Base-by-base conservation (phyloP, 2,888 invertebrate genomes). In the Diarsia brunnea region DNA sequence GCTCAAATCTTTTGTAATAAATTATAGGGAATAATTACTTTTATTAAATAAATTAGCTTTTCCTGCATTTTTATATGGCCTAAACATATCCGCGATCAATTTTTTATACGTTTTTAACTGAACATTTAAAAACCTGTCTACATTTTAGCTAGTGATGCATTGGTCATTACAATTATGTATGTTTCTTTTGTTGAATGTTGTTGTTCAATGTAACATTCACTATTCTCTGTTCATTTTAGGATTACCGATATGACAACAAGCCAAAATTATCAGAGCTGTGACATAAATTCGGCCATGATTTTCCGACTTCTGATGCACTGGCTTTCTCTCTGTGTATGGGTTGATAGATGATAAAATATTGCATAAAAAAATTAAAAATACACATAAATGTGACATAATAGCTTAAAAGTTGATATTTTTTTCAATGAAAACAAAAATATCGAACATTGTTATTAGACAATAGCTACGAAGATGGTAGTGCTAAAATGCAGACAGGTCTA, bases 1-100 rank as follows among this genome's bases (percentile, higher is more conserved):
- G 84, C 88, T 86, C 87, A 88, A 86, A 19, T 80, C 68, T 66
- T 79, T 75, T 78, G 66, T 7, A 81, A 75, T 51, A 61, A 66
- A 65, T 38, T 68, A 60, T 68, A 77, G 61, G 71, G 68, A 51
- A 60, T 60, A 69, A 84, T 78, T 55, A 78, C 76, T 80, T 78
- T 68, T 61, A 73, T 80, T 79, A 47, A 67, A 77, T 61, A 47
- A 67, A 77, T 64, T 55, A 51, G 73, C 68, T 45, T 71, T 77
- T 60, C 65, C 67, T 73, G 73, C 69, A 68, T 75, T 81, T 79
- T 76, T 61, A 24, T 67, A 69, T 73, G 88, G 87, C 88, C 87
- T 87, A 88, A 88, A 81, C 76, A 75, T 86, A 72, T 86, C 69
- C 66, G 55, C 72, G 65, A 73, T 53, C 49, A 70, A 61, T 71